These are phyloP conservation scores for Cheilosia impressa DNA, from an alignment of 2,888 invertebrate species.

Conservation along the genomic window DNA sequence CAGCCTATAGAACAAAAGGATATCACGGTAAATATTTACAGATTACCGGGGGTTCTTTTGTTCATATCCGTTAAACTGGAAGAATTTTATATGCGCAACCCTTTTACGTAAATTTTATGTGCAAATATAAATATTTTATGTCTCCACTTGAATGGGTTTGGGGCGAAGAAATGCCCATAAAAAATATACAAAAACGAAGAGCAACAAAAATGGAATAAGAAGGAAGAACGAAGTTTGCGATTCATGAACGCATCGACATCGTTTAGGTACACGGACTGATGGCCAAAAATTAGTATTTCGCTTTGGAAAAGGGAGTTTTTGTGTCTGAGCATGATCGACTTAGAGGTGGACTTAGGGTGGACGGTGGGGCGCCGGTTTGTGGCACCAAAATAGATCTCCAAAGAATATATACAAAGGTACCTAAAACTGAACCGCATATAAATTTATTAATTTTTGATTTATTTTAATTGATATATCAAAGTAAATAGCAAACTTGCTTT, in stretches of 20 bases:
- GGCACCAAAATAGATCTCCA: too few relatives aligned
- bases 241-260: conserved; percentile 50
- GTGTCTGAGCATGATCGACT: too few relatives aligned
- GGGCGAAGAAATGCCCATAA: conserved; percentile 5
- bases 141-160: conserved; percentile 4
- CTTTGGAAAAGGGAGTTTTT: neutral
- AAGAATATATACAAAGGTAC: too few relatives aligned
- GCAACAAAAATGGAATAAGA: neutral
- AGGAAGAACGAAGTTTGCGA: conserved; percentile 35
- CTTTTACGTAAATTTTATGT: conserved; percentile 67
- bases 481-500: too few relatives aligned
- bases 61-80: conserved; percentile 46
- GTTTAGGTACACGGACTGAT: neutral
- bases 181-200: conserved; percentile 30
- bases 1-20: conserved; percentile 32
- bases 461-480: too few relatives aligned
- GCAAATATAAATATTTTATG: conserved; percentile 66
- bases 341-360: too few relatives aligned
- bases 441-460: too few relatives aligned
- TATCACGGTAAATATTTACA: conserved; percentile 58
- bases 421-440: too few relatives aligned
- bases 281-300: neutral
- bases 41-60: conserved; percentile 24
- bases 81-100: conserved; percentile 51
- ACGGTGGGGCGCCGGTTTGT: too few relatives aligned